Evolutionary conservation across 2,888 invertebrate species (phyloP), one percentile per base, ranked within the genome.

Genomic region (Epirrhoe alternata): DNA sequence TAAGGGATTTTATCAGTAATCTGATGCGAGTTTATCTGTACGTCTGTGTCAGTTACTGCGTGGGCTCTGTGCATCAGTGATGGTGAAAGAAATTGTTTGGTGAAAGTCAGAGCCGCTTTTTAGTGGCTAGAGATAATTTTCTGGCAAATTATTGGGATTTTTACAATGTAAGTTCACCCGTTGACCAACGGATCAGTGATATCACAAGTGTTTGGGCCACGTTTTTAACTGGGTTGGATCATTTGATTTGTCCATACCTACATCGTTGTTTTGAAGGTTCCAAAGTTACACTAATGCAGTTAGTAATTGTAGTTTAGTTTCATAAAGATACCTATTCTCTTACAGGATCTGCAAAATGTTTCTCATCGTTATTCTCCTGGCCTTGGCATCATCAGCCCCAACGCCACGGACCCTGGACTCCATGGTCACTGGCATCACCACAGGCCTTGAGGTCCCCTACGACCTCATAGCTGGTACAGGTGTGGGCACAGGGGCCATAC

Each of bases 401-500:
- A 77, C 78, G 0, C 74, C 81, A 7, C 78, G 87, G 0, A 67
- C 68, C 10, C 74, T 91, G 0, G 58, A 66, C 6, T 69, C 77
- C 5, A 69, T 87, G 68, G 83, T 90, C 8, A 83, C 90, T 5
- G 86, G 84, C 1, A 86, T 84, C 61, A 93, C 93, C 31, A 89
- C 87, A 0, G 92, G 92, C 0, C 64, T 93, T 17, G 93, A 92
- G 64, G 77, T 92, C 6, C 93, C 93, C 0, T 80, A 71, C 17
- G 87, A 86, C 35, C 80, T 89, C 2, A 80, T 89, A 30, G 86
- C 88, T 0, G 87, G 88, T 1, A 83, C 82, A 0, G 89, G 86
- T 0, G 74, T 75, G 0, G 88, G 88, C 3, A 81, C 81, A 0
- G 92, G 91, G 0, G 84, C 90, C 2, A 75, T 92, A 57, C 93